Percentiles rank a stretch among this genome's conserved stretches.
phyloP scores from a whole-genome alignment of 2,113 vertebrate genomes.

The Pelodiscus sinensis region DNA sequence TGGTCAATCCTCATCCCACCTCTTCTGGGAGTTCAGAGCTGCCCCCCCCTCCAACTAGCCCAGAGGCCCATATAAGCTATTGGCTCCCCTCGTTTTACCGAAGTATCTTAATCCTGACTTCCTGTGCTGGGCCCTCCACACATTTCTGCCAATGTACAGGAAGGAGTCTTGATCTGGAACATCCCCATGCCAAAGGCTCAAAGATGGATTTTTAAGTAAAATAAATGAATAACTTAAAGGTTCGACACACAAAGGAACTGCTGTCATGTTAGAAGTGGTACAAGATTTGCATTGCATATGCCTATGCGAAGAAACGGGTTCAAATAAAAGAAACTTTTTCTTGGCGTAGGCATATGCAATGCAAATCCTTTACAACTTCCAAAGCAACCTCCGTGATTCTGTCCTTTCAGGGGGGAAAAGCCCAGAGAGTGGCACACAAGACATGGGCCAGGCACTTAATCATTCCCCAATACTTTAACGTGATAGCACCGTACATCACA shows the following conservation, averaged over 20 bases:
- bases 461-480: neutral
- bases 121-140: neutral
- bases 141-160: neutral
- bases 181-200: neutral
- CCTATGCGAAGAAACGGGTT: no score
- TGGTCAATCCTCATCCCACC: no score
- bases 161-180: neutral
- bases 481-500: rapidly evolving
- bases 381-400: neutral
- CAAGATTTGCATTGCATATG: neutral
- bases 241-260: neutral
- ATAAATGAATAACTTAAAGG: neutral
- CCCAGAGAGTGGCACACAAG: neutral
- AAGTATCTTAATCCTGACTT: neutral
- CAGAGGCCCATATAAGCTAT: no score
- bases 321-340: neutral
- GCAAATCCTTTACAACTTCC: neutral
- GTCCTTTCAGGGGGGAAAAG: neutral
- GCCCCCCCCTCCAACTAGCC: no score
- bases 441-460: neutral
- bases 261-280: neutral
- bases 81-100: no score
- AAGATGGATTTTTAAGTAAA: neutral
- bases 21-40: no score
- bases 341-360: neutral